These are phyloP conservation scores for Eurystomus gularis DNA, from an alignment of 2,113 vertebrate species.

Conservation along the genomic window DNA sequence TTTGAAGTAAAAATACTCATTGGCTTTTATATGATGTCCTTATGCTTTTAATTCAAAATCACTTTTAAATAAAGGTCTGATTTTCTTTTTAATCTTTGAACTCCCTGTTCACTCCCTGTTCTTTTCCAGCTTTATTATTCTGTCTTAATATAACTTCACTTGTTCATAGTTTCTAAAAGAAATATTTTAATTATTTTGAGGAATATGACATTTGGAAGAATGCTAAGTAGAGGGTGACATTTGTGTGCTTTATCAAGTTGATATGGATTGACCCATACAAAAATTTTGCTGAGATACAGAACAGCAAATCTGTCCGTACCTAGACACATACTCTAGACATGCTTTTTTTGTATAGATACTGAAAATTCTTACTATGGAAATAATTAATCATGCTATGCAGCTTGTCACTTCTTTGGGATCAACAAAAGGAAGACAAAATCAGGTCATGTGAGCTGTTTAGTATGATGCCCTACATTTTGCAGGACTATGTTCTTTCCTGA, in stretches of 20 bases:
- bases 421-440: conserved; percentile 7
- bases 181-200: background rate
- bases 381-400: background rate
- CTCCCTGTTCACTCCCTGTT: background rate
- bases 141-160: background rate
- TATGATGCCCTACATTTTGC: background rate
- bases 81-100: conserved; percentile 20
- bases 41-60: background rate
- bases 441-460: background rate
- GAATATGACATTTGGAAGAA: background rate
- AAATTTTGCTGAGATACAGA: background rate
- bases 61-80: conserved; percentile 4
- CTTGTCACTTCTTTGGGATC: background rate
- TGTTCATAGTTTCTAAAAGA: background rate
- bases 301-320: background rate
- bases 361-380: background rate
- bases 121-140: background rate
- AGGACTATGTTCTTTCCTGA: background rate
- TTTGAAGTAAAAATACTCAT: background rate
- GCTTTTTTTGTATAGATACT: background rate
- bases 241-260: background rate
- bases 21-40: background rate
- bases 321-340: background rate
- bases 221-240: background rate
- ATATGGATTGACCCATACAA: background rate